Conservation (phyloP, 1,140 invertebrate species). For the Tetragonula clypearis region DNA sequence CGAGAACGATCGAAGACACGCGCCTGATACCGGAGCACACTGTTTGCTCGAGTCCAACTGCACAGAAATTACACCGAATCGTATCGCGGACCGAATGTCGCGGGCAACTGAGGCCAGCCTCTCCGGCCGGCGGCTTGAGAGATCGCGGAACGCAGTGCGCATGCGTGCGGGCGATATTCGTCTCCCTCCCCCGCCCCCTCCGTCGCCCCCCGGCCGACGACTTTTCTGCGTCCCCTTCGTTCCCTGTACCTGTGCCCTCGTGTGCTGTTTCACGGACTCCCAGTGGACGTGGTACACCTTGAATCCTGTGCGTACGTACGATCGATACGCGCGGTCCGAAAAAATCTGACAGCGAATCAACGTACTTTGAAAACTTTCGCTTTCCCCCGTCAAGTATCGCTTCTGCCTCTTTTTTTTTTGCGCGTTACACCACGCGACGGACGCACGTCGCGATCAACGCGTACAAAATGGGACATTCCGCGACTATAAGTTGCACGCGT, state of each 20-base stretch:
- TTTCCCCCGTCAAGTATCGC: neutral
- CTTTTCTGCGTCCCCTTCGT: slow-evolving; percentile 49
- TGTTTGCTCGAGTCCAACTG: neutral
- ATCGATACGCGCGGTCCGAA: neutral
- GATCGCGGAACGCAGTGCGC: slow-evolving; percentile 76
- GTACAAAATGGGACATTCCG: too few species aligned
- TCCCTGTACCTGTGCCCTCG: slow-evolving; percentile 46
- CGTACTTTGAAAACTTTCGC: neutral
- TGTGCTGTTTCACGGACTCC: slow-evolving; percentile 37
- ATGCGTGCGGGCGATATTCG: slow-evolving; percentile 73
- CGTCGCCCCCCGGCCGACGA: slow-evolving; percentile 25
- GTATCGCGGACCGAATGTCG: slow-evolving; percentile 81
- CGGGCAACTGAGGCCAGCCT: slow-evolving; percentile 78
- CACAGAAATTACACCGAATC: slow-evolving; percentile 68
- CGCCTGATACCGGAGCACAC: neutral
- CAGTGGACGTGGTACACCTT: slow-evolving; percentile 8
- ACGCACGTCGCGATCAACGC: neutral
- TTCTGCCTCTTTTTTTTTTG: too few species aligned
- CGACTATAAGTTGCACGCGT: too few species aligned
- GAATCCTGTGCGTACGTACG: neutral
- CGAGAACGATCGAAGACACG: neutral
- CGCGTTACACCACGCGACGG: neutral
- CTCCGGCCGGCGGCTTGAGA: slow-evolving; percentile 66
- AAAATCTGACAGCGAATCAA: neutral
- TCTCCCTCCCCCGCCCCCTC: slow-evolving; percentile 60